Evolutionary conservation across 2,797 vertebrate genomes (phyloP), one percentile per base, ranked within the genome.

Genomic region (Smutsia temminckii): DNA sequence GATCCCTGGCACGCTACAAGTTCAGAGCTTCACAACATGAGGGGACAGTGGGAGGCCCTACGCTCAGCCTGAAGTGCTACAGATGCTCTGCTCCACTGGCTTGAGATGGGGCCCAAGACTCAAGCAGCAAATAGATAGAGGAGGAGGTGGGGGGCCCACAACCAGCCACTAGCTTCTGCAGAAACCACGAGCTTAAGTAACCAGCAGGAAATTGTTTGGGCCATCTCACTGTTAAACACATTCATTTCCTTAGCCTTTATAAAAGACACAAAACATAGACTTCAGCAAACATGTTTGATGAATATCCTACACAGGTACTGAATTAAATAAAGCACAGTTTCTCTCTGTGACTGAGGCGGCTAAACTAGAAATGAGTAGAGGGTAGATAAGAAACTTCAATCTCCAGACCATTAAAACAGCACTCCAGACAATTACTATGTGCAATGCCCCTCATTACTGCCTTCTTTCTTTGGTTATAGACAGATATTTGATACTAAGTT

Each of bases 321-420:
- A 78, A 78, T 69, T 46, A 80, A 89, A 95, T 46, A 80, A 89
- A 95, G 85, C 40, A 55, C 20, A 75, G n/a, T 61, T 66, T 51
- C 27, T 32, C 59, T 23, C 23, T 40, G 7, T 63, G 61, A 77
- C 59, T 85, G 66, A 88, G 23, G 3, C 85, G 66, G 9, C 72
- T 80, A 81, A 77, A 61, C 25, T 61, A n/a, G 74, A 86, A 89
- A 68, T 72, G n/a, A 94, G 7, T 23, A 84, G 79, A 13, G 20
- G 32, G 57, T 6, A 78, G 34, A 49, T 63, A 55, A 61, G 8
- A 46, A 61, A 93, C 25, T 71, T 71, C 14, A 20, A 49, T 86
- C 69, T 61, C 40, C 27, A 83, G 29, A 71, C 18, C 25, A 27
- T 81, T 32, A 27, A 64, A 89, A 21, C 9, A 91, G 32, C 2